Evolutionary conservation across 2,113 vertebrate genomes (phyloP).

Genomic region (Pituophis catenifer): DNA sequence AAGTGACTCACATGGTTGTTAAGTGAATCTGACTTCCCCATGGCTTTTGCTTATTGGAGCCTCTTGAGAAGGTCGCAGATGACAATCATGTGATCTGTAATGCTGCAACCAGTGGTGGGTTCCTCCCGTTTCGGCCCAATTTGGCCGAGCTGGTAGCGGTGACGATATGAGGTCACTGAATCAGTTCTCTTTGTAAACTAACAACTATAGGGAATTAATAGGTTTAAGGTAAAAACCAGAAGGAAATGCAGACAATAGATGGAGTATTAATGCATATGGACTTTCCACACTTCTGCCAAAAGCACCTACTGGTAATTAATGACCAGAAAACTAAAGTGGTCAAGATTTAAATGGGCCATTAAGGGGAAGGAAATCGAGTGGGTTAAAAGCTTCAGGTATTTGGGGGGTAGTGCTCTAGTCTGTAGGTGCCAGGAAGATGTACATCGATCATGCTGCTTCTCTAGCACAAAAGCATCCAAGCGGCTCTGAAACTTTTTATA

Average conservation of each 20-base stretch:
- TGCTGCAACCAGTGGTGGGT: no score
- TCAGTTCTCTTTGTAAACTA: background rate
- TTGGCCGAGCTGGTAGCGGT: no score
- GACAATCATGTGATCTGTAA: no score
- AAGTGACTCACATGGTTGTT: no score
- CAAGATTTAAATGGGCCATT: background rate
- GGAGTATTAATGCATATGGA: background rate
- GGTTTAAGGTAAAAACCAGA: constrained; percentile 1
- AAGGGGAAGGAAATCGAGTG: background rate
- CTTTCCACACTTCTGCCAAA: background rate
- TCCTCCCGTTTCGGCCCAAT: no score
- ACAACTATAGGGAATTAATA: background rate
- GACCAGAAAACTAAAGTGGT: background rate
- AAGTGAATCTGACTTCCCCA: no score
- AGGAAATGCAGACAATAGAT: background rate
- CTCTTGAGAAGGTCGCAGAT: no score
- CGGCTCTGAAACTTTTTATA: background rate
- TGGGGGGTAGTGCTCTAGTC: background rate
- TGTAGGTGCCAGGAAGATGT: background rate
- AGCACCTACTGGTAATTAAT: background rate
- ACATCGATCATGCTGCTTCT: background rate
- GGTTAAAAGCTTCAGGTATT: background rate
- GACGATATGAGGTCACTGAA: no score
- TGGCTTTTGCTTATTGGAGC: no score
- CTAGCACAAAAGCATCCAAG: background rate